Base-by-base conservation (phyloP, 1,140 invertebrate genomes). In the Drosophila serrata region DNA sequence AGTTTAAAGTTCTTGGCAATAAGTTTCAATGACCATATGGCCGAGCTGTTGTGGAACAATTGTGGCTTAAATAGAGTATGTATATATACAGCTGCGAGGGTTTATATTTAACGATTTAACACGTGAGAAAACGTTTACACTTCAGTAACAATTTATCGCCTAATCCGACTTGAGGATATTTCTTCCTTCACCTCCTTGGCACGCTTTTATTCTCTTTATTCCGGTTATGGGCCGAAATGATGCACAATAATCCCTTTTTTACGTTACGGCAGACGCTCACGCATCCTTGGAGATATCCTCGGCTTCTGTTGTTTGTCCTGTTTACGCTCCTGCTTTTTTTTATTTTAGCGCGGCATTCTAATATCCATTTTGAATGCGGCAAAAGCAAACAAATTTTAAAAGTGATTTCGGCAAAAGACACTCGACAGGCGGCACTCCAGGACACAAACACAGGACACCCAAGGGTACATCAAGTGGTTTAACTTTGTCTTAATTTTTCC, bases 171-270 rank as follows among this genome's bases (percentile, higher is more conserved):
- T 19, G 53, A 73, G 53, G 77, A 81, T 88, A 81, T 82, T 69
- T 67, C 67, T 68, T 62, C 13, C 19, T 22, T 48, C 55, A 58
- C 56, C 55, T 55, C 12, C 35, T 43, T 22, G 51, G 19, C 5
- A 74, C 51, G 17, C 24, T 55, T 55, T 58, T 56, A 55, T 55
- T 55, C 51, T 61, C 42, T 39, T 42, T 55, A 24, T 37, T 55
- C 33, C 33, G 22, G 17, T 27, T 37, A 49, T 33, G 51, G 39
- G 53, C 57, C 46, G 46, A 59, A 61, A 62, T 69, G 68, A 78
- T 68, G 60, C 82, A 88, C 84, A 87, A 88, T 87, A 87, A 87
- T 87, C 84, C 84, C 80, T 64, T 87, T 87, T 87, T 87, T 79
- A 75, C 53, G 79, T 73, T 75, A 63, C 67, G 74, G 69, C 63